Conservation (phyloP, 2,888 invertebrate genomes). For the Drosophila austrosaltans region DNA sequence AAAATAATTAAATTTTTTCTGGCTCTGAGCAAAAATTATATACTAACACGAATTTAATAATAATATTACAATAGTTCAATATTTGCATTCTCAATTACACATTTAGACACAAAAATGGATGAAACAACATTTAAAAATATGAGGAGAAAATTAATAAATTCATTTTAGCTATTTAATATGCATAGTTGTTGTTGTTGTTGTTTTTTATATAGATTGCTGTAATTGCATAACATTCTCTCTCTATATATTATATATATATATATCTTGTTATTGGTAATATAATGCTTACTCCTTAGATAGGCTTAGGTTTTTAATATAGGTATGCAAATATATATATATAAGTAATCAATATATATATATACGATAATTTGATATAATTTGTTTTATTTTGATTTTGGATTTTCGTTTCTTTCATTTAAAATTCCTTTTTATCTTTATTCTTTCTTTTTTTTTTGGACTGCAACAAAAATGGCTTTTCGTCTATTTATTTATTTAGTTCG, state of each 20-base stretch:
- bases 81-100: slow-evolving; percentile 20
- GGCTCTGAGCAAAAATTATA: slow-evolving; percentile 45
- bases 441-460: slow-evolving; percentile 30
- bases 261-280: slow-evolving; percentile 40
- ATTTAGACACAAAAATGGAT: slow-evolving; percentile 26
- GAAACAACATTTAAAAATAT: slow-evolving; percentile 67
- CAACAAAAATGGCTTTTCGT: slow-evolving; percentile 48
- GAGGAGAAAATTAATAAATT: slow-evolving; percentile 76
- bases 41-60: slow-evolving; percentile 34
- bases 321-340: slow-evolving; percentile 19
- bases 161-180: slow-evolving; percentile 67
- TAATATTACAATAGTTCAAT: slow-evolving; percentile 31
- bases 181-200: slow-evolving; percentile 22
- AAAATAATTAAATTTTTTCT: slow-evolving; percentile 3
- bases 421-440: slow-evolving; percentile 29
- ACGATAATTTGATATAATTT: slow-evolving; percentile 47
- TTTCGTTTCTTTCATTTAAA: slow-evolving; percentile 32
- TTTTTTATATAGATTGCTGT: slow-evolving; percentile 50
- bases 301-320: slow-evolving; percentile 27
- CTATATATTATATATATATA: slow-evolving; percentile 33
- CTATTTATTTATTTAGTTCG: slow-evolving; percentile 24
- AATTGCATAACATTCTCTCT: slow-evolving; percentile 43
- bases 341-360: slow-evolving; percentile 18
- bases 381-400: slow-evolving; percentile 31
- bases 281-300: slow-evolving; percentile 44